phyloP scores from a whole-genome alignment of 2,113 vertebrate species.

The Elaphurus davidianus region DNA sequence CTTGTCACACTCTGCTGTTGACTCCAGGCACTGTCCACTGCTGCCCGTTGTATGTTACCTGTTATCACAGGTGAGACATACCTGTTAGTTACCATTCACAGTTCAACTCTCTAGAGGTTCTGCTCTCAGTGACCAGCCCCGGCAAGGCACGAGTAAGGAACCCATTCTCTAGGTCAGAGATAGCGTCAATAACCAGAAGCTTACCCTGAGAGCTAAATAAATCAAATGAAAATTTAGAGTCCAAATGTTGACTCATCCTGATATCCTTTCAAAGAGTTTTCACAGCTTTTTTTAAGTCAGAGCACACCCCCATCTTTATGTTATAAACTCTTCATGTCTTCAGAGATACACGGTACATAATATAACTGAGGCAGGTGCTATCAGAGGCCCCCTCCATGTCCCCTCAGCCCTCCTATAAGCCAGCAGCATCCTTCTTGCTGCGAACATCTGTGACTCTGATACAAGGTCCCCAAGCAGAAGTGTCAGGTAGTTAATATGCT shows the following conservation, averaged over 20 bases:
- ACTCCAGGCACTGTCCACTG: not conserved
- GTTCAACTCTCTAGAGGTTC: not conserved
- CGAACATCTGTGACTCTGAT: not conserved
- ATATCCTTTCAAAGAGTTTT: not conserved
- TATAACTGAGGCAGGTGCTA: not conserved
- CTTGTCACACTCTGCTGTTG: not conserved
- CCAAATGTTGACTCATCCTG: not conserved
- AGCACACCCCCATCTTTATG: not conserved
- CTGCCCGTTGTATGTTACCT: not conserved
- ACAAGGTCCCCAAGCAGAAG: not conserved
- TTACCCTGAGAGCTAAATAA: not conserved
- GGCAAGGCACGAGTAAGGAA: rapidly evolving
- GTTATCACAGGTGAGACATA: not conserved
- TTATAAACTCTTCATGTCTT: not conserved
- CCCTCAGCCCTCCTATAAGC: rapidly evolving
- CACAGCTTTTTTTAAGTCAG: not conserved
- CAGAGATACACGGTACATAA: not conserved
- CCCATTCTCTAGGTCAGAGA: not conserved
- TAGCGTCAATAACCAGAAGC: not conserved
- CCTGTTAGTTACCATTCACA: not conserved
- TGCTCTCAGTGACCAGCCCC: not conserved
- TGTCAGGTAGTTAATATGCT: not conserved
- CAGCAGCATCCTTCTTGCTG: not conserved
- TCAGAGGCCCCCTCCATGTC: rapidly evolving
- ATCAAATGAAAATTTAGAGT: not conserved